phyloP scores from a whole-genome alignment of 2,113 vertebrate genomes.

The Pedionomus torquatus region DNA sequence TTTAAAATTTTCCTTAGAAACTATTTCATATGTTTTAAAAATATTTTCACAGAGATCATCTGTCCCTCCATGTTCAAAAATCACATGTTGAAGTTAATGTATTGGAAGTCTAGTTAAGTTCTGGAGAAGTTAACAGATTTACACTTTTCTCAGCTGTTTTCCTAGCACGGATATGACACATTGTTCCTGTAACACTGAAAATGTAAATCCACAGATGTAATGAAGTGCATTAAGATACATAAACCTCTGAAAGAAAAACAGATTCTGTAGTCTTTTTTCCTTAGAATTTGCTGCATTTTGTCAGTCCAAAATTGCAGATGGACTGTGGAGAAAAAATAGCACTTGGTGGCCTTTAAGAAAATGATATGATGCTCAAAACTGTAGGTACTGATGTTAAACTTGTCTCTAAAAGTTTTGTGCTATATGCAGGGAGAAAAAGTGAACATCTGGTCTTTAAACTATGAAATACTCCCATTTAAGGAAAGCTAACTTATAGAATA shows the following conservation, averaged over 20 bases:
- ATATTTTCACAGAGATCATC: not conserved
- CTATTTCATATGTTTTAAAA: not conserved
- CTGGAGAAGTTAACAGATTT: not conserved
- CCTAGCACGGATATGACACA: not conserved
- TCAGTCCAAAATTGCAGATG: not conserved
- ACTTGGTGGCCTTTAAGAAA: not conserved
- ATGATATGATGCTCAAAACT: not conserved
- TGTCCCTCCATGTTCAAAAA: not conserved
- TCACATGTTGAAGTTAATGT: not conserved
- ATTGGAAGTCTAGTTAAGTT: not conserved
- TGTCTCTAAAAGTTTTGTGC: not conserved
- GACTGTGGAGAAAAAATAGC: not conserved
- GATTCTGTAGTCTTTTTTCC: not conserved
- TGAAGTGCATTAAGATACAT: not conserved
- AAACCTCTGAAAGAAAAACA: not conserved
- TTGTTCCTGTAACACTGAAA: not conserved
- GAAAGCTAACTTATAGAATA: not conserved
- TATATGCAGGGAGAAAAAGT: not conserved
- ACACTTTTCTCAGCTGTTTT: not conserved
- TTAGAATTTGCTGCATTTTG: not conserved
- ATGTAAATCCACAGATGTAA: not conserved
- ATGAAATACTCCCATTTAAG: not conserved
- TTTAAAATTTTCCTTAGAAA: not conserved
- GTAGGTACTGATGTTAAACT: not conserved
- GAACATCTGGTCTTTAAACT: not conserved